These are phyloP conservation scores for Caenorhabditis sp. DNA, from an alignment of 2,888 invertebrate species.

Conservation along the genomic window DNA sequence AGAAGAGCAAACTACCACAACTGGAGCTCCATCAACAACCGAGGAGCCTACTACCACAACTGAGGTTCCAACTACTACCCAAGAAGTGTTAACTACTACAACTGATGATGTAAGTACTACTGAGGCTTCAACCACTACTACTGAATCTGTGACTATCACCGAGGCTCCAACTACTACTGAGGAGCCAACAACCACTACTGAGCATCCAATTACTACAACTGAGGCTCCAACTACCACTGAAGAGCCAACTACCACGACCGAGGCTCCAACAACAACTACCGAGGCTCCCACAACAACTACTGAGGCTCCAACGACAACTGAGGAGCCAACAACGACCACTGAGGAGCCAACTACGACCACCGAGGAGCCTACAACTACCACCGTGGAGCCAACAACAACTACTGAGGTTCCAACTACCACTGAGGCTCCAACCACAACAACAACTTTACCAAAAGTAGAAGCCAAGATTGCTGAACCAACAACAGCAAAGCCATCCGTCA, in stretches of 20 bases:
- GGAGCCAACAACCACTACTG: background rate
- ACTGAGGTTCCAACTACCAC: constrained; percentile 2
- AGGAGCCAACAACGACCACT: background rate
- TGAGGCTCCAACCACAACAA: background rate
- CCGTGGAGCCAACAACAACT: background rate
- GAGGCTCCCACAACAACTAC: constrained; percentile 6
- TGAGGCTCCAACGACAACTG: constrained; percentile 10
- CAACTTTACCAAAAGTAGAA: constrained; percentile 8
- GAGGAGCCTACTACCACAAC: background rate
- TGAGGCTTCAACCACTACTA: background rate
- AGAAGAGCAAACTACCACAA: background rate
- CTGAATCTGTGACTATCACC: background rate
- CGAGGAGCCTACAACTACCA: background rate
- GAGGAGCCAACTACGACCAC: constrained; percentile 10
- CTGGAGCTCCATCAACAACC: background rate
- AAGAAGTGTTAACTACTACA: background rate
- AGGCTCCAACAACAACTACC: background rate
- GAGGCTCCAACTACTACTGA: constrained; percentile 1
- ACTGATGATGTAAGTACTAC: no score
- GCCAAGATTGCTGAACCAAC: constrained; percentile 30
- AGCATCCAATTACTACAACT: background rate
- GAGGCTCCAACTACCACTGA: background rate
- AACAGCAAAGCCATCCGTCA: constrained; percentile 12
- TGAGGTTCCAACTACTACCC: constrained; percentile 2
- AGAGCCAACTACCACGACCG: background rate